Evolutionary conservation across 2,797 vertebrate genomes (phyloP).

Genomic region (Mormyrops boulengeri): DNA sequence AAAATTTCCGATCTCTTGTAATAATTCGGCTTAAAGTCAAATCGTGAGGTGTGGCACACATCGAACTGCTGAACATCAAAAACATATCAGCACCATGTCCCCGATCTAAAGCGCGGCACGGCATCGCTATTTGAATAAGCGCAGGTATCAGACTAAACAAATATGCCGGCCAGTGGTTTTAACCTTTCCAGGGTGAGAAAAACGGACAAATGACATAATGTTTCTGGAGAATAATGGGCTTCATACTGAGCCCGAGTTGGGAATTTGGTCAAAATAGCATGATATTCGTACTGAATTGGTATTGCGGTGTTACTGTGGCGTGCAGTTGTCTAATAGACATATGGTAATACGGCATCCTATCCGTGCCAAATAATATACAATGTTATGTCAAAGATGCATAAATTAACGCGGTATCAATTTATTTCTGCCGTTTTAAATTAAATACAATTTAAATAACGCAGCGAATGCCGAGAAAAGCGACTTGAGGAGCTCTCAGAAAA

Average conservation of each 20-base stretch:
- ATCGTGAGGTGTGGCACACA: not conserved
- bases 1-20: not conserved
- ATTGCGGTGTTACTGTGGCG: not conserved
- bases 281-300: not conserved
- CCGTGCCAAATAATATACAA: not conserved
- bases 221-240: not conserved
- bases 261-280: not conserved
- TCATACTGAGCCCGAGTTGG: not conserved
- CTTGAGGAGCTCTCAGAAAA: not conserved
- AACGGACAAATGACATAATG: not conserved
- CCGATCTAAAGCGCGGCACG: not conserved
- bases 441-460: not conserved
- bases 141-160: slow-evolving; percentile 8
- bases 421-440: not conserved
- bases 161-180: not conserved
- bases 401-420: not conserved
- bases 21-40: not conserved
- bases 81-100: not conserved
- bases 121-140: slow-evolving; percentile 4
- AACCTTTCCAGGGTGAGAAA: not conserved
- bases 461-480: not conserved
- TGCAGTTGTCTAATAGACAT: not conserved
- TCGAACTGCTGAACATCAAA: not conserved
- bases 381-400: not conserved
- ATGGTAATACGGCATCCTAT: not conserved